Evolutionary conservation across 2,797 vertebrate genomes (phyloP), one percentile per base, ranked within the genome.

Genomic region (Brachyalestes nurse): DNA sequence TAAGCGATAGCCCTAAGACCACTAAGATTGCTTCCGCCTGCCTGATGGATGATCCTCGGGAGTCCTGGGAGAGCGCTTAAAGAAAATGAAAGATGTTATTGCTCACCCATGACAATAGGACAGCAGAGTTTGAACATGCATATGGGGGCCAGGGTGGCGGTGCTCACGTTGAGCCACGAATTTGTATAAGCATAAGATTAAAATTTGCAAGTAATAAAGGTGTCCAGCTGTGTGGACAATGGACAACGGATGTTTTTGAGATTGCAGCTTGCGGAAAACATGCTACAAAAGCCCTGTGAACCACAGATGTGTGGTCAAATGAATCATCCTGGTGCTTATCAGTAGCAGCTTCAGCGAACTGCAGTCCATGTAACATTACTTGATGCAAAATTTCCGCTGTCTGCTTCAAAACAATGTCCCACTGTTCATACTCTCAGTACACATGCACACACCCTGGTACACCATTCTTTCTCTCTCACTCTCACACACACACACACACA

Each of bases 71-170:
- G 81, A 82, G 76, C 47, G 17, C 85, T 78, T 82, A 83, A 83
- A 84, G 79, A 72, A 82, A 85, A 87, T 86, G 82, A 86, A 81
- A 84, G 86, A 85, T 84, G 81, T 61, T 83, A 66, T 79, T 61
- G 74, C 85, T 88, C 77, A 83, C 79, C 81, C 77, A 28, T 79
- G 78, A 86, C 80, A 80, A 83, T 58, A 75, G 77, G 78, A 84
- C 82, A 76, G 76, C 69, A 75, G 49, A 84, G 86, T 84, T 77
- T 84, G 72, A 86, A 83, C 79, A 73, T 67, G 79, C 74, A 75
- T 64, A 57, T 49, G 72, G 82, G 64, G 77, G 28, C 49, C 34
- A 47, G 49, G 77, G 57, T 61, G 61, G 57, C 47, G 61, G 79
- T 77, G 70, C 78, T 60, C 64, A 64, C 83, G 76, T 69, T 75